Conservation (phyloP, 2,797 vertebrate species). For the Fistularia tabacaria region DNA sequence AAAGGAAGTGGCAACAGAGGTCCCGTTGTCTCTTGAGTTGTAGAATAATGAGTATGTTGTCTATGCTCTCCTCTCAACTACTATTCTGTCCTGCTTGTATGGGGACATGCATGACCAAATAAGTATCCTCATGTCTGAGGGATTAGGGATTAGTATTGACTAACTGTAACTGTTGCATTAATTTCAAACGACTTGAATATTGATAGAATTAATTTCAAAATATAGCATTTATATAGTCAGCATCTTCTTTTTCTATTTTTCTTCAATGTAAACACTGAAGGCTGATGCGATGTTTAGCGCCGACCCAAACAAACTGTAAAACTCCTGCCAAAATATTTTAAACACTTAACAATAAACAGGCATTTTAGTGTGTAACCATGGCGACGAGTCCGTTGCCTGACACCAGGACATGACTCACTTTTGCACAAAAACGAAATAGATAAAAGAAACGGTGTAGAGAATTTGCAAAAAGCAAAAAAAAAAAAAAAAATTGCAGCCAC, state of each 20-base stretch:
- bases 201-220: no score
- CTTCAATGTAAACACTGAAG: constrained; percentile 4
- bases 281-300: constrained; percentile 2
- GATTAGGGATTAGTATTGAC: no score
- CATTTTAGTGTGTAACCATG: constrained; percentile 26
- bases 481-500: constrained; percentile 15
- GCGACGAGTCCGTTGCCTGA: constrained; percentile 28
- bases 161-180: no score
- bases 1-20: constrained; percentile 54
- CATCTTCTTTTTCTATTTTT: neutral
- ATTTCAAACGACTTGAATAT: no score
- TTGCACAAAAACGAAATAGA: constrained; percentile 27
- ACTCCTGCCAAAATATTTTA: constrained; percentile 17
- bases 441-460: constrained; percentile 16
- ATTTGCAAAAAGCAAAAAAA: constrained; percentile 7
- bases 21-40: constrained; percentile 45
- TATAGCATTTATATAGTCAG: no score
- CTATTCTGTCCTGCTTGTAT: no score
- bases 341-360: constrained; percentile 26
- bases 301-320: constrained; percentile 15
- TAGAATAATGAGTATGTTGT: constrained; percentile 29
- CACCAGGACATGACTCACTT: constrained; percentile 36
- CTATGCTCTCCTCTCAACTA: constrained; percentile 17
- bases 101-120: no score
- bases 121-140: no score